Conservation (phyloP, 2,113 vertebrate genomes). For the Aleadryas rufinucha region DNA sequence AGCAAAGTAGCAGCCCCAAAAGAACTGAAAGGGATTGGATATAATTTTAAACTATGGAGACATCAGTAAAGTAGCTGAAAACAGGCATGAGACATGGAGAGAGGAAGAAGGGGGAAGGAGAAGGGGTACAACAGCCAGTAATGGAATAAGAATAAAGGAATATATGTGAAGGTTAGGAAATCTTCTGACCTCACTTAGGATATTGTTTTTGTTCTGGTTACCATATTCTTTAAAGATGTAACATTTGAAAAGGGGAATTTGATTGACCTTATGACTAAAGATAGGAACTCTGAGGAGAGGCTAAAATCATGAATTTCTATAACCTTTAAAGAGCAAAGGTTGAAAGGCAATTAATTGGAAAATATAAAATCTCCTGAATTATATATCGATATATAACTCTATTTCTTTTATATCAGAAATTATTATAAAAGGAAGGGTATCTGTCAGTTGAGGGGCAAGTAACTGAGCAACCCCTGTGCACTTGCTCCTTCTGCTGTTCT, state of each 20-base stretch:
- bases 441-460: conserved; percentile 23
- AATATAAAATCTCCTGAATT: conserved; percentile 51
- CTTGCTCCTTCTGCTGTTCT: not conserved
- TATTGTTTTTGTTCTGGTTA: conserved; percentile 58
- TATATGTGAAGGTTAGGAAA: conserved; percentile 44
- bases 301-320: conserved; percentile 60
- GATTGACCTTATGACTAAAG: conserved; percentile 64
- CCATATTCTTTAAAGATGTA: conserved; percentile 53
- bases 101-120: not conserved
- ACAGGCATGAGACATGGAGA: not conserved
- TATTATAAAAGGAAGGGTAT: conserved; percentile 15
- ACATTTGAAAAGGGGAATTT: conserved; percentile 65
- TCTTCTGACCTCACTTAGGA: conserved; percentile 31
- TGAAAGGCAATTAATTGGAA: conserved; percentile 61
- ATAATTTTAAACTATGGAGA: not conserved
- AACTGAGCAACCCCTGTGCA: not conserved
- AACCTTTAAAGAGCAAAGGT: conserved; percentile 67
- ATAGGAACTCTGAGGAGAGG: conserved; percentile 37
- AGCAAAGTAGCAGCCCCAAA: not conserved
- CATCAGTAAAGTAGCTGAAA: not conserved
- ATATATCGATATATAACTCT: conserved; percentile 47
- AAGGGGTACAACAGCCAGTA: not conserved
- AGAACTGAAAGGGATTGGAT: not conserved
- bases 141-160: not conserved
- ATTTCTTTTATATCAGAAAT: conserved; percentile 46